Evolutionary conservation across 2,797 vertebrate species (phyloP).

Genomic region (Halcyon leucocephala): DNA sequence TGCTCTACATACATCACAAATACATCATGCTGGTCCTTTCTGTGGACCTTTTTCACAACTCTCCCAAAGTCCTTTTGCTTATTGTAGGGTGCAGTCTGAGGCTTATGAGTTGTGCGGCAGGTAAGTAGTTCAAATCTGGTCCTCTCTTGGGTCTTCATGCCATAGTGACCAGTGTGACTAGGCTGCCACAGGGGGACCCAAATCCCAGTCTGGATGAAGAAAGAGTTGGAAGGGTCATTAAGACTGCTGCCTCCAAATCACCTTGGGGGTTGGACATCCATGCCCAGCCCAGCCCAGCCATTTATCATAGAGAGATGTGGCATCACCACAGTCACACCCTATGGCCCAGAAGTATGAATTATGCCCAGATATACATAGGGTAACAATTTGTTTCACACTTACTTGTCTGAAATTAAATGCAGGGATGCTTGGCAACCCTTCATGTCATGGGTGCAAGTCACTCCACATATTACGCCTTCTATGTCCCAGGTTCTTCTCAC

Average conservation of each 20-base stretch:
- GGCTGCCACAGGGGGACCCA: too few relatives aligned
- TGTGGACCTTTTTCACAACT: background rate
- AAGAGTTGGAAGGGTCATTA: too few relatives aligned
- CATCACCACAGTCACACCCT: too few relatives aligned
- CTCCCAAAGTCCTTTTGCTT: background rate
- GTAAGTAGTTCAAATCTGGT: background rate
- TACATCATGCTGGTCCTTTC: background rate
- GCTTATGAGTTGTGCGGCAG: background rate
- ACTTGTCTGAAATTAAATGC: background rate
- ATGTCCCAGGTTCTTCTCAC: background rate
- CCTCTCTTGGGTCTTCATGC: background rate
- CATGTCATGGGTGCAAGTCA: background rate
- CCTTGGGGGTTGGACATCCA: too few relatives aligned
- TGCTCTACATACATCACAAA: background rate
- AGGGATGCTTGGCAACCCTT: background rate
- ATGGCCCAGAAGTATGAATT: fast-evolving
- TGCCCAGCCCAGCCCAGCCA: too few relatives aligned
- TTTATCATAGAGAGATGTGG: too few relatives aligned
- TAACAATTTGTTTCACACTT: background rate
- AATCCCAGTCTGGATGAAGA: too few relatives aligned
- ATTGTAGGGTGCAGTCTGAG: background rate
- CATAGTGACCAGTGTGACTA: background rate
- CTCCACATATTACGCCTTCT: background rate
- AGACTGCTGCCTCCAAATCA: too few relatives aligned
- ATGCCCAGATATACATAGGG: fast-evolving